These are phyloP conservation scores for Cyprinodon diabolis DNA, from an alignment of 2,797 vertebrate genomes.

Conservation along the genomic window DNA sequence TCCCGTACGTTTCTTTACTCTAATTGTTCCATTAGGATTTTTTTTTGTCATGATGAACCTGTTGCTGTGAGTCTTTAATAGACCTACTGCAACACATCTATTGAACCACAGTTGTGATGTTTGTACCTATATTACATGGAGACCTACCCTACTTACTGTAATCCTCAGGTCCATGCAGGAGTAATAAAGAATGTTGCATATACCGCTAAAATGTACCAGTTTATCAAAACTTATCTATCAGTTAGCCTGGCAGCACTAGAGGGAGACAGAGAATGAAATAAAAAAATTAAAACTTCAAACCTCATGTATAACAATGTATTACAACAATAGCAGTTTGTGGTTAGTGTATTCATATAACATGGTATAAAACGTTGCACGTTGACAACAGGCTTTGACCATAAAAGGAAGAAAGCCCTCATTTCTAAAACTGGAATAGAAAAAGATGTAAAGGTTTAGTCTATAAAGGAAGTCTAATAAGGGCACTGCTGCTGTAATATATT, in stretches of 20 bases:
- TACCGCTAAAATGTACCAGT: neutral
- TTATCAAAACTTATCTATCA: neutral
- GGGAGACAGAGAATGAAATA: slow-evolving; percentile 74
- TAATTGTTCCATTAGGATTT: neutral
- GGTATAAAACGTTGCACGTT: neutral
- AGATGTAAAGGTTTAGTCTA: neutral
- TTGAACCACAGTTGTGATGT: neutral
- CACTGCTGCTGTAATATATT: neutral
- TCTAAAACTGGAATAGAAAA: neutral
- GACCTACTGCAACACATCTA: too few species aligned
- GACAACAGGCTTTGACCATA: neutral
- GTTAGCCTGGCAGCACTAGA: slow-evolving; percentile 66
- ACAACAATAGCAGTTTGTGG: neutral
- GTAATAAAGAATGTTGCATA: neutral
- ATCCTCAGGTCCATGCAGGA: neutral
- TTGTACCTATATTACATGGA: too few species aligned
- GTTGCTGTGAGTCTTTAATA: neutral
- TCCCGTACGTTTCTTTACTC: neutral
- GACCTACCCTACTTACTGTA: neutral
- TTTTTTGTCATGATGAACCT: neutral
- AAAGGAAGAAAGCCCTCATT: neutral
- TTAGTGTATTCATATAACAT: neutral
- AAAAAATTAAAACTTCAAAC: slow-evolving; percentile 9
- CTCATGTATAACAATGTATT: neutral
- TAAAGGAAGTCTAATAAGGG: neutral